phyloP scores from a whole-genome alignment of 2,888 invertebrate genomes.

The Drosophila formosana region DNA sequence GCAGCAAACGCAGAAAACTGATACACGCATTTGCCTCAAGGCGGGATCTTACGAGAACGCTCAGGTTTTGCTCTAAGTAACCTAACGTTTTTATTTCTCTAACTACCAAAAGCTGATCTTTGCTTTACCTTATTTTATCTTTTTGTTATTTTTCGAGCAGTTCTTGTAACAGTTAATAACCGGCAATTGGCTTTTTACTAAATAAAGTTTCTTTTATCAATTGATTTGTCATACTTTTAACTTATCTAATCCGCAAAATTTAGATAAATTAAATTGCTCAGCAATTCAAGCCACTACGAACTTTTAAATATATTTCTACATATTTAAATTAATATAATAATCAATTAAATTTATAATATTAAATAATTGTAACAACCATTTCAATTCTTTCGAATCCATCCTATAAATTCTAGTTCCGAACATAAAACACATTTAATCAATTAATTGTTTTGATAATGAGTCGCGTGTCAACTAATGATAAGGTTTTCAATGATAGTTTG shows the following conservation, averaged over 20 bases:
- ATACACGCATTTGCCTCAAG: conserved; percentile 4
- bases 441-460: background rate
- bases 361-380: too few species aligned
- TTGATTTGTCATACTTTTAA: background rate
- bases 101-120: too few species aligned
- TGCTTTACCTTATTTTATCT: background rate
- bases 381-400: too few species aligned
- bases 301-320: background rate
- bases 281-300: background rate
- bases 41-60: background rate
- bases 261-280: background rate
- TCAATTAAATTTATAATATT: too few species aligned
- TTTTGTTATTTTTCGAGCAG: background rate
- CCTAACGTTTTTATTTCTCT: background rate
- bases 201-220: background rate
- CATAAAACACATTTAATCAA: background rate
- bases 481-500: background rate
- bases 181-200: background rate
- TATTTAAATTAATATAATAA: too few species aligned
- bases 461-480: background rate
- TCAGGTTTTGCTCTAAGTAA: background rate
- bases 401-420: background rate
- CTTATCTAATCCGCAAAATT: background rate
- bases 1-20: background rate
- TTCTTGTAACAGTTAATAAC: too few species aligned